These are phyloP conservation scores for Phengaris alcon DNA, from an alignment of 2,888 invertebrate genomes.

Conservation along the genomic window DNA sequence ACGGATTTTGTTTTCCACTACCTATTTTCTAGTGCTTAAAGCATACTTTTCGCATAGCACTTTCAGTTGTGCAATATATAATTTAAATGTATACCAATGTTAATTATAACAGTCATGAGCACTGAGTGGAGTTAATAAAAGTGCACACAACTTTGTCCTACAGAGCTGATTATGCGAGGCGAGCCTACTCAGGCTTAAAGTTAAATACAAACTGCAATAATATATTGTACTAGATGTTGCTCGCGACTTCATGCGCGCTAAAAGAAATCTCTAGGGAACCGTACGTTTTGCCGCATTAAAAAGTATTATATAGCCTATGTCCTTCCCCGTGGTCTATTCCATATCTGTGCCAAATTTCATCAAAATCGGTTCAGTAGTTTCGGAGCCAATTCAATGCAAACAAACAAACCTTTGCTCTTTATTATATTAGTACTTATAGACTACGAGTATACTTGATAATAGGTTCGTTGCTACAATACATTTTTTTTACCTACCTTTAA, in stretches of 20 bases:
- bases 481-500: too few relatives aligned
- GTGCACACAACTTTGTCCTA: conserved; percentile 26
- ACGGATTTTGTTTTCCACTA: background rate
- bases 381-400: too few relatives aligned
- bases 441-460: too few relatives aligned
- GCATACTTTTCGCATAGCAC: background rate
- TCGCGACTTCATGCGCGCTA: background rate
- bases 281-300: too few relatives aligned
- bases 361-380: too few relatives aligned
- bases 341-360: too few relatives aligned
- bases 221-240: conserved; percentile 19
- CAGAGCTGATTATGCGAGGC: conserved; percentile 22
- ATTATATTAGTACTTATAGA: too few relatives aligned
- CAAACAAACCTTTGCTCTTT: too few relatives aligned
- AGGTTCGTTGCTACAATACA: too few relatives aligned
- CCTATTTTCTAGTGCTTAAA: background rate
- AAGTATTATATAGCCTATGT: too few relatives aligned
- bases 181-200: conserved; percentile 26
- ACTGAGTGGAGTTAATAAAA: conserved; percentile 22
- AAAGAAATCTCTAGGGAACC: background rate
- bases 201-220: conserved; percentile 22
- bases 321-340: too few relatives aligned
- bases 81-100: conserved; percentile 13
- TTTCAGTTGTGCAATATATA: background rate
- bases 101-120: conserved; percentile 22